Base-by-base conservation (phyloP, 2,797 vertebrate genomes). In the Acipenser oxyrinchus region DNA sequence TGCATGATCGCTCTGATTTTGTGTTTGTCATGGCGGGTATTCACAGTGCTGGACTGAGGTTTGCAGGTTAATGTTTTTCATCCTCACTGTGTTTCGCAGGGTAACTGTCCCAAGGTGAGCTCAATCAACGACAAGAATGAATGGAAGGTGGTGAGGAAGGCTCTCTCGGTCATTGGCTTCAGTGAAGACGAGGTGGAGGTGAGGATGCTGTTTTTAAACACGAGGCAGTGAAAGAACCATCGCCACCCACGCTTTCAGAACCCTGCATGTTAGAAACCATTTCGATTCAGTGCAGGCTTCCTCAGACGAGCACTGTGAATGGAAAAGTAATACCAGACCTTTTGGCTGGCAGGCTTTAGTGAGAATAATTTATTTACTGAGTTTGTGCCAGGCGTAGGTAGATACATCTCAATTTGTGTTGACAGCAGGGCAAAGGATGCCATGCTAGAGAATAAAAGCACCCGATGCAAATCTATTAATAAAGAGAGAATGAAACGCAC, bases 51-150 rank as follows among this genome's bases (percentile, higher is more conserved):
- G 2, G 23, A 37, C 23, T 37, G 23, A 37, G 8, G 6, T 11
- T 7, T 64, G 62, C 8, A 8, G 49, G 49, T 51, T 50, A 52
- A 7, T 37, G 50, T 48, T 10, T 18, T 9, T 49, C 12, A 53
- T 3, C n/a, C 6, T 37, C 23, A 2, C 23, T 37, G 23, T 72
- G 1, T 75, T 23, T 77, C 74, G n/a, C 68, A 98, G 96, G 96
- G 97, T 62, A 96, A 98, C 81, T 99, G 97, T 83, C 94, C 95
- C 71, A 96, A 94, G 78, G 97, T 99, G 74, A 98, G 95, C 77
- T 99, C 97, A 82, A 98, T 99, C 77, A 99, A 94, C 1, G 97
- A 99, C 69, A 96, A 95, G 82, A 98, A 82, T 0, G 97, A 99
- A 49, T 99, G 96, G 96, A 99, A 95, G 80, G 70, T 86, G 0